These are phyloP conservation scores for Pycnomerus fuliginosus DNA, from an alignment of 2,888 invertebrate genomes.

Conservation along the genomic window DNA sequence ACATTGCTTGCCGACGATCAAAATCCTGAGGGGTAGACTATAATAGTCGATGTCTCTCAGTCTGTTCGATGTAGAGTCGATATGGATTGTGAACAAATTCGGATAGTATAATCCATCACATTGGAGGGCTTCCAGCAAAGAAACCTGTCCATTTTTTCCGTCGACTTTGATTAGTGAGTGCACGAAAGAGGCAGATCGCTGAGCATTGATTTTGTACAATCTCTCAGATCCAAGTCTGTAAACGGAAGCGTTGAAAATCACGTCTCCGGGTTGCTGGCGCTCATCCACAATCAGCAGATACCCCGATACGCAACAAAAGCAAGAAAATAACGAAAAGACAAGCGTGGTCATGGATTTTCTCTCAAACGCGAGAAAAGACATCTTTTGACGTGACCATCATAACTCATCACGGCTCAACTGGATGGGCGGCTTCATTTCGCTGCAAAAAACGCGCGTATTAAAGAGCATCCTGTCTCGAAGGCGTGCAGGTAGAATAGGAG, in stretches of 20 bases:
- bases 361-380: slow-evolving; percentile 40
- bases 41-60: slow-evolving; percentile 80
- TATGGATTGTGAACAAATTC: slow-evolving; percentile 80
- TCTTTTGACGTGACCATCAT: slow-evolving; percentile 35
- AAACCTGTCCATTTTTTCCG: slow-evolving; percentile 71
- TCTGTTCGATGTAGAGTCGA: slow-evolving; percentile 81
- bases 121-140: slow-evolving; percentile 68
- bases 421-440: slow-evolving; percentile 26
- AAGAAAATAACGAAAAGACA: slow-evolving; percentile 33
- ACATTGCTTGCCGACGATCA: slow-evolving; percentile 72
- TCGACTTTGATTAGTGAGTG: slow-evolving; percentile 75
- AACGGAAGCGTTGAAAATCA: slow-evolving; percentile 77
- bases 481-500: slow-evolving; percentile 16
- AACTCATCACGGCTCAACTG: slow-evolving; percentile 20
- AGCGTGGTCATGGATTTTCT: slow-evolving; percentile 24
- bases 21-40: slow-evolving; percentile 73
- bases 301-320: slow-evolving; percentile 24
- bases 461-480: slow-evolving; percentile 11
- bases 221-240: slow-evolving; percentile 78
- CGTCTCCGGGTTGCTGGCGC: slow-evolving; percentile 60
- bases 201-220: slow-evolving; percentile 75
- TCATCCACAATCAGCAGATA: slow-evolving; percentile 50
- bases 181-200: slow-evolving; percentile 81
- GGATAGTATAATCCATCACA: slow-evolving; percentile 84
- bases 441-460: slow-evolving; percentile 18